phyloP scores from a whole-genome alignment of 2,888 invertebrate genomes.

The Drosophila fulvimacula region DNA sequence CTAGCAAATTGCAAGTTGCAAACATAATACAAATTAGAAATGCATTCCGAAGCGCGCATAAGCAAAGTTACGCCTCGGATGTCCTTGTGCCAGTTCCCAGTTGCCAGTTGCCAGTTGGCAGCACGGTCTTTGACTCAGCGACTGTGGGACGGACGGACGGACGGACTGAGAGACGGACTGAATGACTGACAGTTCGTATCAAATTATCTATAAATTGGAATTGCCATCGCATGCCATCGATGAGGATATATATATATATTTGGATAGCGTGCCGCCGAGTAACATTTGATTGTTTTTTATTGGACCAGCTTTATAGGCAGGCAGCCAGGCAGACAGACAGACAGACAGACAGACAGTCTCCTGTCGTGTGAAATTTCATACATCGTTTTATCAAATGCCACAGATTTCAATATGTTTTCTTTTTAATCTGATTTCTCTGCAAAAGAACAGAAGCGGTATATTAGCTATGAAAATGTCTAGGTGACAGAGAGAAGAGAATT shows the following conservation, averaged over 20 bases:
- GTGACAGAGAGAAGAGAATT: neutral
- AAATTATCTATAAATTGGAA: constrained; percentile 75
- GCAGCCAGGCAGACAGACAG: neutral
- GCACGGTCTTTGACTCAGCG: constrained; percentile 28
- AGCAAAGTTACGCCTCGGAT: constrained; percentile 48
- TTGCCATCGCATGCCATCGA: constrained; percentile 65
- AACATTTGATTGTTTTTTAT: constrained; percentile 62
- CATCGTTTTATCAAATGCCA: constrained; percentile 47
- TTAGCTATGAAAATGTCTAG: too few species aligned
- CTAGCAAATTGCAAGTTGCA: constrained; percentile 54
- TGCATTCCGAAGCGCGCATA: constrained; percentile 64
- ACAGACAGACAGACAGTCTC: constrained; percentile 3
- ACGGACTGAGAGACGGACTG: constrained; percentile 25
- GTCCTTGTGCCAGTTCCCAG: constrained; percentile 72
- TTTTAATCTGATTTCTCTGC: neutral
- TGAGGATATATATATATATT: constrained; percentile 38
- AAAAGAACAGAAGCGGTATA: neutral
- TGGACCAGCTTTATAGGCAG: constrained; percentile 2
- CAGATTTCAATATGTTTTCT: constrained; percentile 22
- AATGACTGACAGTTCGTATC: constrained; percentile 62
- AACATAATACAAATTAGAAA: constrained; percentile 72
- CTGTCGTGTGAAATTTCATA: constrained; percentile 61
- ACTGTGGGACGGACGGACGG: too few species aligned
- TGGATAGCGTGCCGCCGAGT: constrained; percentile 49
- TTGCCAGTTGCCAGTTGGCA: constrained; percentile 44